A percentile compares a stretch with the other conserved stretches of the same genome.
Evolutionary conservation across 2,113 vertebrate genomes (phyloP).

Genomic region (Puma concolor): DNA sequence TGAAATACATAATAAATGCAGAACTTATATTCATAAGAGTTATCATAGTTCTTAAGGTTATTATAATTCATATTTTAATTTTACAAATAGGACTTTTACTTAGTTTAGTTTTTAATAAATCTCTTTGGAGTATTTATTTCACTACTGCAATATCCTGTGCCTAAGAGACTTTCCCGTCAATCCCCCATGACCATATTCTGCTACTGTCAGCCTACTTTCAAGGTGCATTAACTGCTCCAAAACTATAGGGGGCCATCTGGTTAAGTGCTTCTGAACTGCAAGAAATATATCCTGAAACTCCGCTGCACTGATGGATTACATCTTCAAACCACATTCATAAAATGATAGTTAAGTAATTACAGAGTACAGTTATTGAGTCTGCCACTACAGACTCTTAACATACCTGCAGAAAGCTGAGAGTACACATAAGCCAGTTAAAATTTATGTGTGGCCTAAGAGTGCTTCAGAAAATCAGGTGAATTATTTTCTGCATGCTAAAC

Average conservation of each 20-base stretch:
- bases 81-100: constrained; percentile 39
- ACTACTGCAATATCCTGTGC: neutral
- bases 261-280: constrained; percentile 39
- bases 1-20: constrained; percentile 49
- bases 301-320: neutral
- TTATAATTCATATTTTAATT: constrained; percentile 52
- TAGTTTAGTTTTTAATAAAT: constrained; percentile 49
- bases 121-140: neutral
- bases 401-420: constrained; percentile 24
- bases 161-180: neutral
- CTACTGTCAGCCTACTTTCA: constrained; percentile 17
- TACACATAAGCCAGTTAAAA: constrained; percentile 13
- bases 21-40: constrained; percentile 45
- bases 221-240: constrained; percentile 21
- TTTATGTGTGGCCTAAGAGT: neutral
- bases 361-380: constrained; percentile 47
- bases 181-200: neutral
- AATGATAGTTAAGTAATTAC: constrained; percentile 63
- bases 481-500: neutral
- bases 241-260: constrained; percentile 35
- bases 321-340: constrained; percentile 59
- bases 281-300: neutral
- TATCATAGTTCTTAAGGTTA: constrained; percentile 1
- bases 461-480: neutral
- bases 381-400: neutral